Conservation (phyloP, 2,888 invertebrate genomes). For the Diarsia rubi region DNA sequence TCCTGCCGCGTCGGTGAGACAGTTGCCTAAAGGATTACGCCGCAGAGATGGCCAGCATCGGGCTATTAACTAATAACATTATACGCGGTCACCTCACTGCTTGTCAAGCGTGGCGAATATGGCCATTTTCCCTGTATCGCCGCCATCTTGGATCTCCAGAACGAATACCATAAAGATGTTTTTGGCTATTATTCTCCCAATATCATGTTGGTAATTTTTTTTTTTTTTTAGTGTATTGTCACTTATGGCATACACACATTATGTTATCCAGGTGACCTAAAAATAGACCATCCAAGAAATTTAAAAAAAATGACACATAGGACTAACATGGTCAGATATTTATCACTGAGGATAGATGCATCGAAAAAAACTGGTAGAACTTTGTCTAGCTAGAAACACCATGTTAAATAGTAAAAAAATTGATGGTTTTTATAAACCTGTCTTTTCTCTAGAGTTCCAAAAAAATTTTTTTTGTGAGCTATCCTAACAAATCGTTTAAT, state of each 20-base stretch:
- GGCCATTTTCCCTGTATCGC: constrained; percentile 40
- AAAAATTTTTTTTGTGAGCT: neutral
- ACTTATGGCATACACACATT: too few relatives aligned
- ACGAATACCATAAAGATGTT: constrained; percentile 31
- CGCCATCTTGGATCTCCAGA: constrained; percentile 43
- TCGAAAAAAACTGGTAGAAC: too few relatives aligned
- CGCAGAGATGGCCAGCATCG: constrained; percentile 43
- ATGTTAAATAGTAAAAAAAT: neutral
- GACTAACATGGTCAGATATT: too few relatives aligned
- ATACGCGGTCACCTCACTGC: constrained; percentile 56
- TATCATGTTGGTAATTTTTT: too few relatives aligned
- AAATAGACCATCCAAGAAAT: too few relatives aligned
- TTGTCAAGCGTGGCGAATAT: constrained; percentile 52
- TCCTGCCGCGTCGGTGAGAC: neutral
- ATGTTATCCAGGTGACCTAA: too few relatives aligned
- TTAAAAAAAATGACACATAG: too few relatives aligned
- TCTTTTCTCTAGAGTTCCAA: neutral
- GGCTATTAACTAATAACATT: constrained; percentile 63
- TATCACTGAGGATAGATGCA: too few relatives aligned
- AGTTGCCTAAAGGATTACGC: constrained; percentile 37
- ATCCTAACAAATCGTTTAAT: neutral
- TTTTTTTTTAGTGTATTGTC: neutral
- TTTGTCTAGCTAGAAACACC: too few relatives aligned
- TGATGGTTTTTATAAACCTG: neutral
- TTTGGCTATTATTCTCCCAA: neutral